Base-by-base conservation (phyloP, 2,113 vertebrate genomes). In the Oceanodroma tethys region DNA sequence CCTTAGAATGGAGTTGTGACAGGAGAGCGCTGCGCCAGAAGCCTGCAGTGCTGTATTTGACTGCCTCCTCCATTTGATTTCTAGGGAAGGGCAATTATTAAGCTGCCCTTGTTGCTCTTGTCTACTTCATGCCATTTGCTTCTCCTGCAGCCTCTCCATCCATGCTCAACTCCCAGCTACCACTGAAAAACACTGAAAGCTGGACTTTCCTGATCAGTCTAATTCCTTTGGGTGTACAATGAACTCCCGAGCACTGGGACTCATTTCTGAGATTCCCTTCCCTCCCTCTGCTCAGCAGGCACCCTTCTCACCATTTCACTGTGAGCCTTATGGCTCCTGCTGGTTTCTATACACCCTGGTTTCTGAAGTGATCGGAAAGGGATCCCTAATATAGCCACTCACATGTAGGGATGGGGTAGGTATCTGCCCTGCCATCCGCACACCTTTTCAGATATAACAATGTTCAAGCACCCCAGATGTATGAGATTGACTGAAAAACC, bases 331-430 rank as follows among this genome's bases (percentile, higher is more conserved):
- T 13, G 43, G 30, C 23, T 84, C 5, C 47, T 58, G 9, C 25
- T 81, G 22, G 4, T 43, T 66, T 71, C 70, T 60, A 13, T 23
- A 30, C 3, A 6, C 8, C 16, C 21, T 67, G 50, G 6, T 78
- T 87, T 87, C n/a, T 76, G 60, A 79, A 75, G 56, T 11, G 36
- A 13, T 63, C 1, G 3, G 3, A 40, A 25, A 82, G 10, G 16
- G 13, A 47, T 75, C 7, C 9, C 43, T 56, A 11, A 65, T 13
- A 8, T 2, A 62, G 26, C 9, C 36, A 32, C 25, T 71, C 19
- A 73, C 17, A 16, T 0, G 1, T 6, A 47, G 36, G 18, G 60
- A 18, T 13, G 18, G 29, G 4, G 8, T 7, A 8, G 17, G 8
- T 16, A 23, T 65, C 62, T 68, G 7, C 36, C n/a, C 71, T 80